phyloP scores from a whole-genome alignment of 2,888 invertebrate species.

The Machimus rusticus region DNA sequence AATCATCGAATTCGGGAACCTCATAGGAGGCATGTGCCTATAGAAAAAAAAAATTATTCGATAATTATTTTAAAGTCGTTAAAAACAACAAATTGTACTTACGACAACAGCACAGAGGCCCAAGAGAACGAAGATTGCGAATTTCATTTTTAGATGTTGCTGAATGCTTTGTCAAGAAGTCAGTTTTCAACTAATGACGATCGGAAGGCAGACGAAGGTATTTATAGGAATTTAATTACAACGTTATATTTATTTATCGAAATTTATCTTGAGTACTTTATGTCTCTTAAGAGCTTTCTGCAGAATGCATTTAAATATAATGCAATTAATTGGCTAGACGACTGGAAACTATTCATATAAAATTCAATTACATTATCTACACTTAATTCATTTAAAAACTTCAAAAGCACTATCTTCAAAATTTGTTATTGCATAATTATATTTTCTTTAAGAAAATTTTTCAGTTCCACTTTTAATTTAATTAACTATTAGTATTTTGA shows the following conservation, averaged over 20 bases:
- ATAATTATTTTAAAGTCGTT: neutral
- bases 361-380: neutral
- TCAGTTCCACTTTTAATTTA: no score
- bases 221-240: neutral
- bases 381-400: neutral
- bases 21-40: constrained; percentile 3
- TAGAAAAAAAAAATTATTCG: neutral
- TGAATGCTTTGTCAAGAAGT: neutral
- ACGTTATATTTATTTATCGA: neutral
- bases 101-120: constrained; percentile 41
- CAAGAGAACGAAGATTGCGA: constrained; percentile 40
- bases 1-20: neutral
- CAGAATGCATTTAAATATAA: neutral
- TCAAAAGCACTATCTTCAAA: neutral
- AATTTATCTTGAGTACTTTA: neutral
- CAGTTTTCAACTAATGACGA: neutral
- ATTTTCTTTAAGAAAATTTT: neutral
- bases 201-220: neutral
- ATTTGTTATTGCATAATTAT: neutral
- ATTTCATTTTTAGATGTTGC: constrained; percentile 41
- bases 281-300: neutral
- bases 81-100: neutral
- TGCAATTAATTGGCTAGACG: neutral
- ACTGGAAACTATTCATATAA: neutral
- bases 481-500: no score